Evolutionary conservation across 92 coral and sea anemone species (phyloP).

Genomic region (Metridium senile): DNA sequence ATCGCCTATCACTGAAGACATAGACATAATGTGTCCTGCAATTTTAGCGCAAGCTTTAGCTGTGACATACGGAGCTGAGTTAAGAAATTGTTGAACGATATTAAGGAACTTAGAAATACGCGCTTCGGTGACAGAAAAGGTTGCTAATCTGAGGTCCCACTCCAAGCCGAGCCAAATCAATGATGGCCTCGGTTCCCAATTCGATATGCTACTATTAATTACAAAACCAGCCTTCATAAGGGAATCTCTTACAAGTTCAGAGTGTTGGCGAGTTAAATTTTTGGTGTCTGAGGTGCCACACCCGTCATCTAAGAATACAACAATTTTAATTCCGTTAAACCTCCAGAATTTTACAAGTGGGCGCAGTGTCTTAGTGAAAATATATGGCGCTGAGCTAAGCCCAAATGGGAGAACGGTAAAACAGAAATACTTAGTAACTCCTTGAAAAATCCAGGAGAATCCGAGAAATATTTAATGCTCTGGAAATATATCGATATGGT

Average conservation of each 20-base stretch:
- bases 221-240: slow-evolving; percentile 38
- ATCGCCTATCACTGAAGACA: slow-evolving; percentile 40
- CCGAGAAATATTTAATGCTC: slow-evolving; percentile 50
- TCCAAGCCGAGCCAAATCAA: slow-evolving; percentile 45
- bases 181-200: slow-evolving; percentile 41
- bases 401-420: too few species aligned
- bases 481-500: slow-evolving; percentile 58
- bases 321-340: slow-evolving; percentile 30
- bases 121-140: neutral
- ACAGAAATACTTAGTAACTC: slow-evolving; percentile 36
- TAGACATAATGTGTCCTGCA: slow-evolving; percentile 48
- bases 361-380: slow-evolving; percentile 54
- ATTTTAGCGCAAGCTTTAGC: slow-evolving; percentile 44
- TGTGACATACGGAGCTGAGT: slow-evolving; percentile 40
- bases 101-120: neutral
- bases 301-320: slow-evolving; percentile 45
- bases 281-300: slow-evolving; percentile 39
- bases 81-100: neutral
- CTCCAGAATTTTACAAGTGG: slow-evolving; percentile 49
- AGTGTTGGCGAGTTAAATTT: too few species aligned
- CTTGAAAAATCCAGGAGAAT: slow-evolving; percentile 46
- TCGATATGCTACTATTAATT: slow-evolving; percentile 34
- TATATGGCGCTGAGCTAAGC: slow-evolving; percentile 54
- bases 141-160: slow-evolving; percentile 24
- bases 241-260: slow-evolving; percentile 25